Evolutionary conservation across 2,888 invertebrate genomes (phyloP).

Genomic region (Julus scandinavius): DNA sequence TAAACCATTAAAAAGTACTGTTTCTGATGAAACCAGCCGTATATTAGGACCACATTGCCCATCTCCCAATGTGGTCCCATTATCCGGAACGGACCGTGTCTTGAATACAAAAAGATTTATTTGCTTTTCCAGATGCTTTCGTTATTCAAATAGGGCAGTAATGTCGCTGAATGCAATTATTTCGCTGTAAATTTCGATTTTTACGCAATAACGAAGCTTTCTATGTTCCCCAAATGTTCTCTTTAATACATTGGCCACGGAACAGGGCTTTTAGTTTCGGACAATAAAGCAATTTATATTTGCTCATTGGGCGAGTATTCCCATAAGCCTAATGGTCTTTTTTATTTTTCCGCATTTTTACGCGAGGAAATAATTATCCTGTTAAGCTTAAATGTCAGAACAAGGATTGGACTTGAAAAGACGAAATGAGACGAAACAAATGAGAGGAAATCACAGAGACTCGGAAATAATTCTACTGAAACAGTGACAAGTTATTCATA

Average conservation of each 20-base stretch:
- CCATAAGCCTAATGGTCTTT: not conserved
- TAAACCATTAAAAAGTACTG: too few species aligned
- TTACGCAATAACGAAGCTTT: not conserved
- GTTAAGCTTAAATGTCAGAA: not conserved
- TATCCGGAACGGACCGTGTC: too few species aligned
- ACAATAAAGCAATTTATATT: constrained; percentile 2
- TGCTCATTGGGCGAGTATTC: not conserved
- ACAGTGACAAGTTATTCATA: too few species aligned
- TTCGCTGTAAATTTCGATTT: not conserved
- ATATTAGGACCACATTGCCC: too few species aligned
- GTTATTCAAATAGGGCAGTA: too few species aligned
- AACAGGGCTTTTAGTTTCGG: not conserved
- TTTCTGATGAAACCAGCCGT: too few species aligned
- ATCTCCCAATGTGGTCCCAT: too few species aligned
- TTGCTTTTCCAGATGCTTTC: too few species aligned
- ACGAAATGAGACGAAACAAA: not conserved
- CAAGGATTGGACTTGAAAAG: not conserved
- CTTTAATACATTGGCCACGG: not conserved
- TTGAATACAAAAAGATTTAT: too few species aligned
- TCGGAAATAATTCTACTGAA: too few species aligned
- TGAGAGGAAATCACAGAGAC: too few species aligned
- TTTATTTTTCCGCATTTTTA: not conserved
- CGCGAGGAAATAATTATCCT: not conserved
- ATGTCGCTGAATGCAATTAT: not conserved
- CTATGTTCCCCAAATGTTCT: not conserved